These are phyloP conservation scores for Drymonia ruficornis DNA, from an alignment of 2,888 invertebrate genomes.

Conservation along the genomic window DNA sequence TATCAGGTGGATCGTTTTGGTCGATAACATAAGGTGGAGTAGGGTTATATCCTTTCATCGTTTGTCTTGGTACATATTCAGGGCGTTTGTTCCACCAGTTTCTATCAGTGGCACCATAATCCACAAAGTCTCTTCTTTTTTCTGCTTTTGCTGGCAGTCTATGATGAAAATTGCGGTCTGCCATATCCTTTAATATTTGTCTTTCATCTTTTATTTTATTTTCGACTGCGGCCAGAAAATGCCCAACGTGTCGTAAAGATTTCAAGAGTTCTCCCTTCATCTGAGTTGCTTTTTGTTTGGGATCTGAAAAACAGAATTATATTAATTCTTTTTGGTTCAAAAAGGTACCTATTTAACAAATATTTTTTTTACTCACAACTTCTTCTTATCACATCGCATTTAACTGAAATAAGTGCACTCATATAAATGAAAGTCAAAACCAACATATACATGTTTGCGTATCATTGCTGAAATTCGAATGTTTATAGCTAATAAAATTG, in stretches of 20 bases:
- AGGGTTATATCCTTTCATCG: too few species aligned
- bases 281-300: background rate
- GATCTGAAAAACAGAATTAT: background rate
- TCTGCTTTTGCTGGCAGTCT: background rate
- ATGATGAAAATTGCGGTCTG: background rate
- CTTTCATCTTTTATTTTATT: background rate
- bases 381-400: background rate
- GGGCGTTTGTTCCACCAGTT: background rate
- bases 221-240: background rate
- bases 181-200: background rate
- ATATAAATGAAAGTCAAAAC: background rate
- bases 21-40: too few species aligned
- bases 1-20: background rate
- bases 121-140: background rate
- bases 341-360: too few species aligned
- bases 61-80: background rate
- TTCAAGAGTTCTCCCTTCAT: background rate
- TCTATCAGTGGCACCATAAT: background rate
- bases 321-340: background rate
- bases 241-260: background rate
- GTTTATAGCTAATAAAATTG: background rate
- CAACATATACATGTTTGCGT: constrained; percentile 1
- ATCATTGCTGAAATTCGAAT: background rate
- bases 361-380: background rate
- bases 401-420: background rate